Conservation (phyloP, 2,113 vertebrate genomes). For the Sprattus sprattus region DNA sequence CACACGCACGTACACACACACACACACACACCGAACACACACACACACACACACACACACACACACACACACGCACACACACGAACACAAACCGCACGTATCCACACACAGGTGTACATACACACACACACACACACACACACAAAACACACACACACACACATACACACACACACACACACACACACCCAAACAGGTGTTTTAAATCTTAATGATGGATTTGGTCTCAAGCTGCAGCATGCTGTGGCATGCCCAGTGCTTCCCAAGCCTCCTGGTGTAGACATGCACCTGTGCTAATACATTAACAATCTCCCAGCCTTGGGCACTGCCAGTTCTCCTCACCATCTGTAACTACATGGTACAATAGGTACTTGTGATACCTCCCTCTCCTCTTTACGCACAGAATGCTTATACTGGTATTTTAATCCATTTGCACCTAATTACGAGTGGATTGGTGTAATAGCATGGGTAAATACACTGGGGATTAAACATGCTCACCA, state of each 20-base stretch:
- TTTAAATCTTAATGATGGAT: slow-evolving; percentile 46
- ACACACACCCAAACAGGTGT: slow-evolving; percentile 43
- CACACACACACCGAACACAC: not conserved
- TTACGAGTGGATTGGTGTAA: slow-evolving; percentile 13
- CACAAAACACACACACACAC: not conserved
- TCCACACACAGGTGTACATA: not conserved
- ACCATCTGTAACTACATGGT: not conserved
- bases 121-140: not conserved
- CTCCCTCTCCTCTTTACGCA: not conserved
- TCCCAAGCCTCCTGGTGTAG: not conserved
- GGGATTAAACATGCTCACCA: slow-evolving; percentile 62
- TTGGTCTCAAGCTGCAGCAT: slow-evolving; percentile 25
- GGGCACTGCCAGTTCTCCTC: not conserved
- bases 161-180: not conserved
- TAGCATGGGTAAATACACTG: slow-evolving; percentile 55
- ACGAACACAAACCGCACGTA: no score
- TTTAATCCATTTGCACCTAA: not conserved
- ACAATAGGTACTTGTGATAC: not conserved
- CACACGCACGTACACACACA: not conserved
- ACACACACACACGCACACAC: not conserved
- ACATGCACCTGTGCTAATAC: not conserved
- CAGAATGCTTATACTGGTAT: slow-evolving; percentile 4
- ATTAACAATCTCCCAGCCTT: not conserved
- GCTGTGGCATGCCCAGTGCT: slow-evolving; percentile 24
- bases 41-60: not conserved